phyloP scores from a whole-genome alignment of 2,797 vertebrate species.

The Intellagama lesueurii region DNA sequence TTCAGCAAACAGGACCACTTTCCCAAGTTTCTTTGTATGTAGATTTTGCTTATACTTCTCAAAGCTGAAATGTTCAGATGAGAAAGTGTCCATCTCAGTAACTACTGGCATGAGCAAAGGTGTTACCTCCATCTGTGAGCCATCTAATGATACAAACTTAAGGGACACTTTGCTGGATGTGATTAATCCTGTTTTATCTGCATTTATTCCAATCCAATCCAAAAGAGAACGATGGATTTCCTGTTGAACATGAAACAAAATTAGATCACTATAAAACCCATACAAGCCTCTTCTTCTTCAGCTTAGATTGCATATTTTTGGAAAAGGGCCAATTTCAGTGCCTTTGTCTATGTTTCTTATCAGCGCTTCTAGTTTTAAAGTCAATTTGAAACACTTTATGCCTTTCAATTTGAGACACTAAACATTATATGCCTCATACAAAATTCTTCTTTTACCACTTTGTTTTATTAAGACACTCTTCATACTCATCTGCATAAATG shows the following conservation, averaged over 20 bases:
- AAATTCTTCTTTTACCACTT: background rate
- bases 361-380: background rate
- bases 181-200: constrained; percentile 76
- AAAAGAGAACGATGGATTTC: constrained; percentile 74
- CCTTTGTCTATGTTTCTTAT: background rate
- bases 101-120: constrained; percentile 80
- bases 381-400: background rate
- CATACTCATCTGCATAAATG: background rate
- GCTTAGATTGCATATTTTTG: background rate
- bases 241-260: constrained; percentile 62
- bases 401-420: background rate
- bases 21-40: constrained; percentile 83
- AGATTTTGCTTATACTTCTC: constrained; percentile 84
- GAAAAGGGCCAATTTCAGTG: background rate
- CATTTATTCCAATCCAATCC: constrained; percentile 79
- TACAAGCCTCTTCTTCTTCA: background rate
- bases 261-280: background rate
- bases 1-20: constrained; percentile 86
- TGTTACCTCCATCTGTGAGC: constrained; percentile 57
- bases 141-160: constrained; percentile 70
- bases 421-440: background rate
- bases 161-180: constrained; percentile 79
- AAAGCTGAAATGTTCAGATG: constrained; percentile 83
- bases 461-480: background rate
- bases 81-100: constrained; percentile 73